Evolutionary conservation across 2,113 vertebrate species (phyloP).

Genomic region (Salvelinus alpinus): DNA sequence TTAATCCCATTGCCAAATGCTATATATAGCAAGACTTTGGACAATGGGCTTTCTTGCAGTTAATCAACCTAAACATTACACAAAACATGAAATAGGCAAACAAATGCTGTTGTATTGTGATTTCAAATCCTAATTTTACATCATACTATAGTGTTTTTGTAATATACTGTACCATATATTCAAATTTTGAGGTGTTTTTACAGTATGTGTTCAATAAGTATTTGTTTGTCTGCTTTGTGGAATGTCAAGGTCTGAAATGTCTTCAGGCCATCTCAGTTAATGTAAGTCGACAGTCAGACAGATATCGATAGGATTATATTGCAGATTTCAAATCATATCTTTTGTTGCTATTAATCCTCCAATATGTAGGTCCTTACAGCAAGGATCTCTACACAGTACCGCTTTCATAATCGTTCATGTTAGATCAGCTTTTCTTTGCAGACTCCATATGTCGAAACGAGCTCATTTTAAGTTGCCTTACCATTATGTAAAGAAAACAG

Average conservation of each 20-base stretch:
- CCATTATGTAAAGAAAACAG: slow-evolving; percentile 40
- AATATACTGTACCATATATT: slow-evolving; percentile 61
- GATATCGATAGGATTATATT: slow-evolving; percentile 25
- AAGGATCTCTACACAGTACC: slow-evolving; percentile 24
- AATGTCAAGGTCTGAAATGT: slow-evolving; percentile 45
- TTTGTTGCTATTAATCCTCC: slow-evolving; percentile 32
- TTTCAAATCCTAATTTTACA: slow-evolving; percentile 46
- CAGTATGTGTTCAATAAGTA: slow-evolving; percentile 29
- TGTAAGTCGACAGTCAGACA: slow-evolving; percentile 30
- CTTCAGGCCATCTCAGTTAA: slow-evolving; percentile 26
- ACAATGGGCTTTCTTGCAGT: slow-evolving; percentile 20
- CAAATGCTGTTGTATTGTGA: slow-evolving; percentile 46
- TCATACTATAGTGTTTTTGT: slow-evolving; percentile 45
- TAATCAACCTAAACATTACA: slow-evolving; percentile 31
- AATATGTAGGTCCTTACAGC: slow-evolving; percentile 28
- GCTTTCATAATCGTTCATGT: slow-evolving; percentile 29
- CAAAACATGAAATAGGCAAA: slow-evolving; percentile 10
- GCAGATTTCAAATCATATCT: slow-evolving; percentile 27
- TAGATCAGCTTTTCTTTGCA: slow-evolving; percentile 43
- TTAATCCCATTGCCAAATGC: slow-evolving; percentile 18
- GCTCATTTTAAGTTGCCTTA: slow-evolving; percentile 55
- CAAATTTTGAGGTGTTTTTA: slow-evolving; percentile 47
- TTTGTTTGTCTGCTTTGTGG: slow-evolving; percentile 51
- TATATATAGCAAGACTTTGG: slow-evolving; percentile 10
- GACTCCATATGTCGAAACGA: slow-evolving; percentile 42